Evolutionary conservation across 2,888 invertebrate species (phyloP).

Genomic region (Actias luna): DNA sequence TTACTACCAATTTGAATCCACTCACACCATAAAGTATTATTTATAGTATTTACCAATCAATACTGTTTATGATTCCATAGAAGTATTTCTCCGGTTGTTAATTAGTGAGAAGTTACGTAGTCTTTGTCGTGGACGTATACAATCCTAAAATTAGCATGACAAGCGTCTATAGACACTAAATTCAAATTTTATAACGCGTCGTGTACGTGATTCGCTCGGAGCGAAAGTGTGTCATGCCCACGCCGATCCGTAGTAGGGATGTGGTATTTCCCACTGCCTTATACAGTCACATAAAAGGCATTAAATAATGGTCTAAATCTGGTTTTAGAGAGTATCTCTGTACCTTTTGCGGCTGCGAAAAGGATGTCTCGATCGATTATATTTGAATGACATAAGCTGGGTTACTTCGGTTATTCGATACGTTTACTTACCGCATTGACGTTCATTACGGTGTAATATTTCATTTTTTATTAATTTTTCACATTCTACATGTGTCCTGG

Average conservation of each 20-base stretch:
- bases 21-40: too few relatives aligned
- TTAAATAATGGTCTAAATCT: conserved; percentile 27
- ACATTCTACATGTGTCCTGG: not conserved
- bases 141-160: conserved; percentile 8
- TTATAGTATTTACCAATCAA: not conserved
- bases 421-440: not conserved
- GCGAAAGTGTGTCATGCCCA: conserved; percentile 70
- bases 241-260: conserved; percentile 45
- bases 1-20: too few relatives aligned
- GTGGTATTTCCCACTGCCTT: conserved; percentile 47
- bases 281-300: conserved; percentile 25
- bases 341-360: conserved; percentile 7
- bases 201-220: conserved; percentile 39
- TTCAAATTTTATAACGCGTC: conserved; percentile 38
- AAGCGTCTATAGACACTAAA: conserved; percentile 23
- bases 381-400: conserved; percentile 4
- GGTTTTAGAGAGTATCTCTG: conserved; percentile 15
- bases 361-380: conserved; percentile 10
- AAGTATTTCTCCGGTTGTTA: not conserved
- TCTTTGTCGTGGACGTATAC: not conserved
- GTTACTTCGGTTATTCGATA: not conserved
- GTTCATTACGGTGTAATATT: not conserved
- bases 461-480: not conserved
- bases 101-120: not conserved
- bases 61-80: not conserved